Evolutionary conservation across 2,797 vertebrate species (phyloP).

Genomic region (Schizopygopsis pylzovi): DNA sequence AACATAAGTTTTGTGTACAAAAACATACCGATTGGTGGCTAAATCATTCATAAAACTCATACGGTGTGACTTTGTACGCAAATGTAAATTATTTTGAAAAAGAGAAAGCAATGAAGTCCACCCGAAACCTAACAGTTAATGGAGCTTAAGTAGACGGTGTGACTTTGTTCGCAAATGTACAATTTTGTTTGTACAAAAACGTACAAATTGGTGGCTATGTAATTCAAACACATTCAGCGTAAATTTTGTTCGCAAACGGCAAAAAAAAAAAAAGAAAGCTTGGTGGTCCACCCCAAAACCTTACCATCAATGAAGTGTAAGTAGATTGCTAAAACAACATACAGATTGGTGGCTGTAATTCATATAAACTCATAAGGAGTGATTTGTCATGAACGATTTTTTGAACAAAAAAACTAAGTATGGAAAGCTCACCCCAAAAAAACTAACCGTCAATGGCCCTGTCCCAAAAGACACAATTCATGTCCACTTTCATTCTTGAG

Average conservation of each 20-base stretch:
- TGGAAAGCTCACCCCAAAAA: not conserved
- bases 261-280: too few relatives aligned
- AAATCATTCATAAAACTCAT: not conserved
- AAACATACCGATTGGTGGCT: too few relatives aligned
- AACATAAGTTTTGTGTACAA: too few relatives aligned
- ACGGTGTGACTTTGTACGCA: not conserved
- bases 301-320: too few relatives aligned
- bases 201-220: rapidly evolving
- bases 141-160: too few relatives aligned
- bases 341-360: not conserved
- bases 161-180: too few relatives aligned
- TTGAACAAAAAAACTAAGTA: not conserved
- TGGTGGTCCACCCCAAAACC: too few relatives aligned
- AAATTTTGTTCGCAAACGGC: too few relatives aligned
- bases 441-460: not conserved
- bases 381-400: not conserved
- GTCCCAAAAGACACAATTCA: too few relatives aligned
- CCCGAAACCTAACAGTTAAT: not conserved
- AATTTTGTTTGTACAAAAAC: too few relatives aligned
- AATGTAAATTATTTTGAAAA: not conserved
- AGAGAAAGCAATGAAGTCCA: not conserved
- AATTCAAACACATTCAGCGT: not conserved
- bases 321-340: too few relatives aligned
- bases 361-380: not conserved
- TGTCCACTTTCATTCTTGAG: too few relatives aligned